These are phyloP conservation scores for Cylas formicarius DNA, from an alignment of 1,140 invertebrate genomes.

Conservation along the genomic window DNA sequence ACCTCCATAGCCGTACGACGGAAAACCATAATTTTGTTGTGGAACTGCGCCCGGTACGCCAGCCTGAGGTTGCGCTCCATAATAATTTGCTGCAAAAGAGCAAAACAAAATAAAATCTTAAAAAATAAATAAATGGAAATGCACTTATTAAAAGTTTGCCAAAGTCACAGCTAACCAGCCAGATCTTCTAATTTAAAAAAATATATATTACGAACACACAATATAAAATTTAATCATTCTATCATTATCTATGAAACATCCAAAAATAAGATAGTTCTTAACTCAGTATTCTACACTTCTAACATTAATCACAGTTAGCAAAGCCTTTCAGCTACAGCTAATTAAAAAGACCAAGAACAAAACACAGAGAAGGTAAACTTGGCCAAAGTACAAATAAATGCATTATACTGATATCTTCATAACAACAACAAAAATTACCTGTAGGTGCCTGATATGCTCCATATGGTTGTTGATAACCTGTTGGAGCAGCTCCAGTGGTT, in stretches of 20 bases:
- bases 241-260: not conserved
- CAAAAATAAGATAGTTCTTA: slow-evolving; percentile 6
- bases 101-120: too few species aligned
- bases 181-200: not conserved
- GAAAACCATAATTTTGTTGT: slow-evolving; percentile 36
- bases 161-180: not conserved
- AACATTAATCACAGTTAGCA: not conserved
- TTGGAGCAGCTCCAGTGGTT: slow-evolving; percentile 23
- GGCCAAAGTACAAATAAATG: slow-evolving; percentile 4
- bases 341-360: not conserved
- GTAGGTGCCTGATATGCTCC: slow-evolving; percentile 32
- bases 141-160: slow-evolving; percentile 3
- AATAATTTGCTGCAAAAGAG: slow-evolving; percentile 29
- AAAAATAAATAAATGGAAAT: slow-evolving; percentile 4
- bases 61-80: slow-evolving; percentile 33
- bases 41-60: slow-evolving; percentile 28
- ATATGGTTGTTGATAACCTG: slow-evolving; percentile 33
- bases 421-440: slow-evolving; percentile 25
- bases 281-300: not conserved
- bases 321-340: not conserved
- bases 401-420: not conserved
- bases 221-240: slow-evolving; percentile 4
- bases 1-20: slow-evolving; percentile 34
- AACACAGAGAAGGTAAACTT: slow-evolving; percentile 6
- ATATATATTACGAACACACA: slow-evolving; percentile 1